Evolutionary conservation across 2,888 invertebrate species (phyloP), one percentile per base, ranked within the genome.

Genomic region (Drosophila quinaria): DNA sequence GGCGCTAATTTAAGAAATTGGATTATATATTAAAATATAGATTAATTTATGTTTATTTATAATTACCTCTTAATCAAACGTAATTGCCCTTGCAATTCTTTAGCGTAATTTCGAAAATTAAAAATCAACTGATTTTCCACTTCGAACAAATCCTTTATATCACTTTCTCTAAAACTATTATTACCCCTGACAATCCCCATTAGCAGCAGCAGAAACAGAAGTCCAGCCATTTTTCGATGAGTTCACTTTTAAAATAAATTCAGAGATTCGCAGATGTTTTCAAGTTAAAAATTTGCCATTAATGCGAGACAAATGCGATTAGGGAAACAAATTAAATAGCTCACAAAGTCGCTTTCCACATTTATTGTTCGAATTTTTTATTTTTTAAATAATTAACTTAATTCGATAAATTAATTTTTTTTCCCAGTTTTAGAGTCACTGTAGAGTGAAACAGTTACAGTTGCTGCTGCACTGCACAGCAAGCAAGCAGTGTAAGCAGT

Each of bases 1-100:
- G 3, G 73, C 81, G 4, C 82, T 80, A 37, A 33, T 5, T 39
- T 3, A 10, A 2, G 8, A n/a, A 42, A 8, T 13, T 31, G 15
- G 3, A 29, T 22, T 19, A 37, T 4, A n/a, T 6, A 4, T 52
- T 8, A 11, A 10, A 4, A 29, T 31, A 35, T 3, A n/a, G 1
- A 2, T 1, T 22, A 0, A 1, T 2, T 25, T 0, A 2, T 2
- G n/a, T 2, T 1, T 8, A 0, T 19, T 1, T 9, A 2, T 1
- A 22, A 46, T 71, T 35, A 77, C 83, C 44, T 35, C 8, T 73
- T 60, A 5, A 84, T 55, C 1, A 65, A 5, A 4, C 35, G 15
- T 1, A 81, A 63, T 47, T 67, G 74, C 0, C 10, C 37, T 5
- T 61, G 44, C 35, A 83, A 13, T 19, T 47, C 63, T 0, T 52